Base-by-base conservation (phyloP, 2,888 invertebrate genomes). In the Nowickia ferox region DNA sequence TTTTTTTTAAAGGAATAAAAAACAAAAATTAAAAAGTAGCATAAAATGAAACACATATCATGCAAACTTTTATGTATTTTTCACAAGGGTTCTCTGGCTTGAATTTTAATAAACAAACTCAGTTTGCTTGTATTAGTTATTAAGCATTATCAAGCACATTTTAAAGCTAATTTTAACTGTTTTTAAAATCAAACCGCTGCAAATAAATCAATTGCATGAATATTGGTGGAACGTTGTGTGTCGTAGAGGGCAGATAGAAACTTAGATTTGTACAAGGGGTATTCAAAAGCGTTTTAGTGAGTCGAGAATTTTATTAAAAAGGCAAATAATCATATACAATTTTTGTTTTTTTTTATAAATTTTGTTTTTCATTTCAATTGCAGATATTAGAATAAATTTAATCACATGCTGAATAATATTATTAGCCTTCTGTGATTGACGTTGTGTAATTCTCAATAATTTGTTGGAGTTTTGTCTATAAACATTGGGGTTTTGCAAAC, bases 101-200 rank as follows among this genome's bases (percentile, higher is more conserved):
- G 66, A 80, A 80, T 80, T 72, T 72, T 55, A 80, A 80, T 63
- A 75, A 63, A 74, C 9, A 10, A 74, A 68, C 69, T 74, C 42
- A 66, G 15, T 66, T 74, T 74, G 10, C 44, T n/a, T n/a, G n/a
- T n/a, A n/a, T n/a, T n/a, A 74, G 42, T 63, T 79, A 66, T 66
- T 46, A 53, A 11, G 15, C 38, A 76, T 55, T 15, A 83, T 55
- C 15, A 83, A 55, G 59, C 9, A 9, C 13, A 61, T 53, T 71
- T 63, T 53, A 42, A n/a, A 81, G 68, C 19, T 51, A 68, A 75
- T 81, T 81, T 81, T 75, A 75, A 81, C 68, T 74, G 81, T 75
- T 75, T 57, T 78, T 61, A 61, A 69, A 9, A 77, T 42, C 22
- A 48, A 72, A 74, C 40, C 57, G 72, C 66, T 80, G 80, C 42